phyloP scores from a whole-genome alignment of 2,797 vertebrate species.

The Tragopan temminckii region DNA sequence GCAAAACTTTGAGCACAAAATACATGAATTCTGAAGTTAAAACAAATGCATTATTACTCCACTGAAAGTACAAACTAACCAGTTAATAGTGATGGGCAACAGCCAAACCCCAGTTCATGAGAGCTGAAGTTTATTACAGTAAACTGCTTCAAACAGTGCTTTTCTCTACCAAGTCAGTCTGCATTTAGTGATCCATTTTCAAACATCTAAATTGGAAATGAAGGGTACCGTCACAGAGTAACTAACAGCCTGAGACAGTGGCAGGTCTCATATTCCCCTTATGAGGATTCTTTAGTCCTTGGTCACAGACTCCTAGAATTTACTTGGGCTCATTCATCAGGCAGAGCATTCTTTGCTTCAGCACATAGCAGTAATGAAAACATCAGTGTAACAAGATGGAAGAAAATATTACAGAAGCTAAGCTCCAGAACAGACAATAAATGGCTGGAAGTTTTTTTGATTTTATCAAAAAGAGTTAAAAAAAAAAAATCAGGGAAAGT shows the following conservation, averaged over 20 bases:
- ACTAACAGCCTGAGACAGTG: neutral
- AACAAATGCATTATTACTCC: neutral
- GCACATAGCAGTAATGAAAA: neutral
- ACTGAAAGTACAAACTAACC: neutral
- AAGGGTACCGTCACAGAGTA: neutral
- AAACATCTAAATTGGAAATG: neutral
- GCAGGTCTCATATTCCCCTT: neutral
- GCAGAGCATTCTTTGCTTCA: neutral
- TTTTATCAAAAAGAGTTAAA: neutral
- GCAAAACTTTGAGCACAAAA: neutral
- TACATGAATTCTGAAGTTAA: neutral
- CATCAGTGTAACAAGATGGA: neutral
- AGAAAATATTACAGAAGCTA: neutral
- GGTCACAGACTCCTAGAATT: neutral
- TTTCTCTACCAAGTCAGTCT: neutral
- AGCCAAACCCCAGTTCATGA: neutral
- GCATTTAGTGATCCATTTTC: neutral
- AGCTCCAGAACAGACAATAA: neutral
- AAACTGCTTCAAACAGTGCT: neutral
- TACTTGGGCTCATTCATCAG: constrained; percentile 2
- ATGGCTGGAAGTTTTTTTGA: neutral
- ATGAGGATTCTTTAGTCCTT: neutral
- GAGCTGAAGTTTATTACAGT: neutral
- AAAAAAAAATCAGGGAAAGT: neutral
- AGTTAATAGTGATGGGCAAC: neutral